Percentiles rank a stretch among this genome's conserved stretches.
Evolutionary conservation across 2,113 vertebrate genomes (phyloP).

Genomic region (Psilopogon haemacephalus): DNA sequence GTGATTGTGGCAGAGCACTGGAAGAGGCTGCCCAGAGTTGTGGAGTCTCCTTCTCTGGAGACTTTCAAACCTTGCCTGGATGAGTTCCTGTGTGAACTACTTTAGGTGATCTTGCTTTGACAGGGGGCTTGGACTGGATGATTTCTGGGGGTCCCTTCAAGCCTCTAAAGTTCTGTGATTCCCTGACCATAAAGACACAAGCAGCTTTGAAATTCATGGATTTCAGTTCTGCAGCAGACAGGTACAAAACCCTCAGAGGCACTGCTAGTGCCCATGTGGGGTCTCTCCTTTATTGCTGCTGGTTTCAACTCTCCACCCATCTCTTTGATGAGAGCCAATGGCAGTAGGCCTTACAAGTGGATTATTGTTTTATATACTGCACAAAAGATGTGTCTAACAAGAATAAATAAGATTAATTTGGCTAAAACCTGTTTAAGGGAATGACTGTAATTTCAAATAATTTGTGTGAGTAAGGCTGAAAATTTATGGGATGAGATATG

Average conservation of each 20-base stretch:
- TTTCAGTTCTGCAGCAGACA: not conserved
- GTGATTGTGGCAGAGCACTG: no score
- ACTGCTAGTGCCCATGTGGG: not conserved
- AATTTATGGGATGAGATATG: not conserved
- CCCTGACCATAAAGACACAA: not conserved
- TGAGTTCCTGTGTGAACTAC: no score
- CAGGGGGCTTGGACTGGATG: no score
- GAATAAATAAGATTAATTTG: constrained; percentile 55
- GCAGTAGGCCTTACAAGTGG: not conserved
- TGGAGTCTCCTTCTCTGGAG: no score
- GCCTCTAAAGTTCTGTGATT: no score
- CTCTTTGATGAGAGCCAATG: not conserved
- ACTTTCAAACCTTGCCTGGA: no score
- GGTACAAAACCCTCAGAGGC: fast-evolving
- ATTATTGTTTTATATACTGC: constrained; percentile 38
- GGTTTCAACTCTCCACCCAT: not conserved
- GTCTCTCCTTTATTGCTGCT: not conserved
- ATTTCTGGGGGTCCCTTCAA: no score
- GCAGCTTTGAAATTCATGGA: not conserved
- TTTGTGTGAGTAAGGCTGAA: not conserved
- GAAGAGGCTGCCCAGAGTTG: no score
- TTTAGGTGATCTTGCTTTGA: no score
- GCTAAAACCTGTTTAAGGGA: constrained; percentile 37
- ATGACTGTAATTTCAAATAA: not conserved
- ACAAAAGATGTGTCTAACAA: constrained; percentile 22